Evolutionary conservation across 2,888 invertebrate species (phyloP).

Genomic region (Alviniconcha strummeri): DNA sequence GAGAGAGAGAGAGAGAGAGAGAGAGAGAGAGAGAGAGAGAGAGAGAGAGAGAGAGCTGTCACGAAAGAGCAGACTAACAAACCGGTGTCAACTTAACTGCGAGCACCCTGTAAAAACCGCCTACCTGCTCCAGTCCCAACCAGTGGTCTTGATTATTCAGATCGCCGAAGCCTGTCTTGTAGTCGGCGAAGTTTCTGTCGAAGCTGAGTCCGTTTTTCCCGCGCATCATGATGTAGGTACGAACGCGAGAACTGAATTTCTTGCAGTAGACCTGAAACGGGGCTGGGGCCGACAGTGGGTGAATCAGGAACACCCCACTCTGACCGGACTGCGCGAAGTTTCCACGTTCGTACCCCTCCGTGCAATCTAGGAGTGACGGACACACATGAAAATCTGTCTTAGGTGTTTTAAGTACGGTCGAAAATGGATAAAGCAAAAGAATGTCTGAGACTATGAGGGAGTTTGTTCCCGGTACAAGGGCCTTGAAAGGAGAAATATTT

Average conservation of each 20-base stretch:
- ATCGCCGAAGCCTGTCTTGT: conserved; percentile 16
- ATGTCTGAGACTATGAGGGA: no score
- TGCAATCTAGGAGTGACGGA: background rate
- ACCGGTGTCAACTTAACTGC: no score
- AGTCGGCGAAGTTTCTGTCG: conserved; percentile 16
- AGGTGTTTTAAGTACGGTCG: no score
- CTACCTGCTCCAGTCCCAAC: conserved; percentile 25
- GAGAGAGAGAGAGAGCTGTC: background rate
- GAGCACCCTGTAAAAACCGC: background rate
- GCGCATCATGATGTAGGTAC: conserved; percentile 25
- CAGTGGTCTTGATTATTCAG: background rate
- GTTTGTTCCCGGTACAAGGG: no score
- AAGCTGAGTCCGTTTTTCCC: background rate
- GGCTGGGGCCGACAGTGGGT: background rate
- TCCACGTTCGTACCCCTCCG: conserved; percentile 12
- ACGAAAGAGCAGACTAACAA: no score
- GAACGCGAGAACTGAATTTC: background rate
- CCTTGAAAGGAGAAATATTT: no score
- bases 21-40: background rate
- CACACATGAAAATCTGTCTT: no score
- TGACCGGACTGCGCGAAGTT: background rate
- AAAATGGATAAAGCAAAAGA: no score
- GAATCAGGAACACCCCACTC: background rate
- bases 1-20: background rate
- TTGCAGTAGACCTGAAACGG: conserved; percentile 24